These are phyloP conservation scores for Urocitellus parryii DNA, from an alignment of 2,113 vertebrate genomes.

Conservation along the genomic window DNA sequence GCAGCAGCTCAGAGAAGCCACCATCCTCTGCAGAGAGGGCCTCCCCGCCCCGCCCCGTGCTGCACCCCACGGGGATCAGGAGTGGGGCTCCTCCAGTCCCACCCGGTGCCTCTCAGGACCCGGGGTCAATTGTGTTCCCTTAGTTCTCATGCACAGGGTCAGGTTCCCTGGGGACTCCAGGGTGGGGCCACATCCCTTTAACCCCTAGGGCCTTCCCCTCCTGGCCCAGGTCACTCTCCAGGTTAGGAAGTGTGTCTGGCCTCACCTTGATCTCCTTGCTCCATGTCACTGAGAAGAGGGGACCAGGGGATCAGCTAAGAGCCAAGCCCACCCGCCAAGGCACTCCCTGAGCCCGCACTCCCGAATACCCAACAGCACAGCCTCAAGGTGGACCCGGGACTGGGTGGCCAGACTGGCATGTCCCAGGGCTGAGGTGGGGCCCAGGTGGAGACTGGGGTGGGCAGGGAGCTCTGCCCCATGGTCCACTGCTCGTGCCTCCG, in stretches of 20 bases:
- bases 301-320: no score
- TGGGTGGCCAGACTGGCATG: background rate
- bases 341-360: accelerated
- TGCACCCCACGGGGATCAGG: slow-evolving; percentile 24
- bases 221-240: background rate
- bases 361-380: background rate
- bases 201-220: background rate
- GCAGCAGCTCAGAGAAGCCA: slow-evolving; percentile 14
- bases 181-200: background rate
- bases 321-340: background rate
- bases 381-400: background rate
- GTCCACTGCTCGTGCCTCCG: background rate
- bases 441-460: no score
- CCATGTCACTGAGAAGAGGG: background rate
- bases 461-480: no score
- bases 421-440: background rate
- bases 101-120: no score
- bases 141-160: background rate
- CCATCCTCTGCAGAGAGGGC: slow-evolving; percentile 1
- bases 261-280: background rate
- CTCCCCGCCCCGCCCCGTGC: background rate
- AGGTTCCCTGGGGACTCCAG: no score
- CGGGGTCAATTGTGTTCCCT: background rate
- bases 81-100: background rate
- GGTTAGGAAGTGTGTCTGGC: background rate